Evolutionary conservation across 1,140 invertebrate genomes (phyloP).

Genomic region (Drosophila lowei): DNA sequence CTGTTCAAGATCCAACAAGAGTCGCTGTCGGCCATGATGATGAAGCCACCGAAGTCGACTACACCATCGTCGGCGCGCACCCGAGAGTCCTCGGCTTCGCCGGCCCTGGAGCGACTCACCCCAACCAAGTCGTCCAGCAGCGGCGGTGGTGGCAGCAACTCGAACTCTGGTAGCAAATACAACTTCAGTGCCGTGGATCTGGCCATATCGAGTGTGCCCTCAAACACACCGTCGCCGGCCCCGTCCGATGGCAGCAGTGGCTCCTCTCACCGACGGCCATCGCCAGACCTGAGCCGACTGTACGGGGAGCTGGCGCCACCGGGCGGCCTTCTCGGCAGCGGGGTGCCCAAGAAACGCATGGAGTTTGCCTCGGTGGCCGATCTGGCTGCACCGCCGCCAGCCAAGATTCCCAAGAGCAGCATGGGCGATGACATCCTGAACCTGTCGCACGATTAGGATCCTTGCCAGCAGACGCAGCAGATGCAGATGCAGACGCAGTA

Average conservation of each 20-base stretch:
- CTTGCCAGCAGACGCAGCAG: conserved; percentile 30
- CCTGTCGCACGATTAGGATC: conserved; percentile 67
- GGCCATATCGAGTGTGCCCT: conserved; percentile 82
- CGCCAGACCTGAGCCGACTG: conserved; percentile 73
- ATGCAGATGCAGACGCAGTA: conserved; percentile 42
- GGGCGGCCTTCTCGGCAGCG: conserved; percentile 50
- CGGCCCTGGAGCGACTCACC: conserved; percentile 79
- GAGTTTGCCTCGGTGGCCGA: conserved; percentile 82
- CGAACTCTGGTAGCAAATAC: conserved; percentile 78
- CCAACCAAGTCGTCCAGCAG: conserved; percentile 71
- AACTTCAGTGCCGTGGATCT: conserved; percentile 84
- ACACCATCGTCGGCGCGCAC: conserved; percentile 66
- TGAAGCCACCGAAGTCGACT: conserved; percentile 82
- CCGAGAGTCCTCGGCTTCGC: conserved; percentile 80
- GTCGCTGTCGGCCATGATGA: conserved; percentile 84
- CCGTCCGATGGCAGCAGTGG: conserved; percentile 75
- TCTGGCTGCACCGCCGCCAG: conserved; percentile 77
- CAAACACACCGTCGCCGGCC: conserved; percentile 78
- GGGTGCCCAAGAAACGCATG: conserved; percentile 80
- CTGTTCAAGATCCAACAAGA: conserved; percentile 84
- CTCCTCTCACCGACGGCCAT: conserved; percentile 69
- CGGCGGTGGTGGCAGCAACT: conserved; percentile 61
- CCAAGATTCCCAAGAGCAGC: conserved; percentile 88
- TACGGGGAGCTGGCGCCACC: conserved; percentile 72
- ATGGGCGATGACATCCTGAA: conserved; percentile 73